Evolutionary conservation across 1,140 invertebrate genomes (phyloP).

Genomic region (Drosophila sp.): DNA sequence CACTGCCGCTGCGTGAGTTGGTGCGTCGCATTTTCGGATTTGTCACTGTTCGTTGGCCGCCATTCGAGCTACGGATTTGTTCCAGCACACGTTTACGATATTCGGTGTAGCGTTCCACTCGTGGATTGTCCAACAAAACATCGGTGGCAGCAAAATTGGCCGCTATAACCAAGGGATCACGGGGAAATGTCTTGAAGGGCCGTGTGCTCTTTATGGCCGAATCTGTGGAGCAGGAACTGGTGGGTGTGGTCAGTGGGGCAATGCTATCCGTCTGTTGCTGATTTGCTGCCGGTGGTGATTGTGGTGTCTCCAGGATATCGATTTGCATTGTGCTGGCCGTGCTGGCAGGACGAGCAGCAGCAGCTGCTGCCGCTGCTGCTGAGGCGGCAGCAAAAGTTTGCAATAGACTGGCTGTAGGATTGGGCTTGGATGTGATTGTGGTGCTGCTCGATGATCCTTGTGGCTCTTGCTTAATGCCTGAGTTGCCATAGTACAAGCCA

Average conservation of each 20-base stretch:
- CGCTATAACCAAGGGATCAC: constrained; percentile 86
- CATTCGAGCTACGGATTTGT: constrained; percentile 86
- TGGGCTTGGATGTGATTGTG: constrained; percentile 27
- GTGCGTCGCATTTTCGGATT: constrained; percentile 88
- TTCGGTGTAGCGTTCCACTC: constrained; percentile 86
- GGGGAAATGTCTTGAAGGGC: constrained; percentile 89
- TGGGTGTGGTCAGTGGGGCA: constrained; percentile 57
- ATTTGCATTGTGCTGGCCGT: constrained; percentile 74
- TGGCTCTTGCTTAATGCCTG: constrained; percentile 65
- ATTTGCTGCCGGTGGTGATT: constrained; percentile 43
- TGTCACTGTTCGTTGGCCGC: constrained; percentile 84
- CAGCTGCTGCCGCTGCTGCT: constrained; percentile 63
- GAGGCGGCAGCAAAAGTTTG: constrained; percentile 70
- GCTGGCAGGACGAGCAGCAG: constrained; percentile 58
- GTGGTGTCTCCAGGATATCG: constrained; percentile 68
- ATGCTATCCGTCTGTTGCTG: constrained; percentile 4
- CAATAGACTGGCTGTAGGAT: constrained; percentile 59
- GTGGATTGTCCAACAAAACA: constrained; percentile 84
- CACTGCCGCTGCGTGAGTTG: constrained; percentile 73
- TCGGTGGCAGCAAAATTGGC: constrained; percentile 83
- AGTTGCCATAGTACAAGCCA: constrained; percentile 60
- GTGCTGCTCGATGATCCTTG: constrained; percentile 1
- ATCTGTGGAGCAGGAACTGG: constrained; percentile 47
- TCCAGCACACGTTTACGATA: constrained; percentile 88
- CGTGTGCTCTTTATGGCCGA: constrained; percentile 76